Evolutionary conservation across 2,888 invertebrate species (phyloP).

Genomic region (Melinaea marsaeus): DNA sequence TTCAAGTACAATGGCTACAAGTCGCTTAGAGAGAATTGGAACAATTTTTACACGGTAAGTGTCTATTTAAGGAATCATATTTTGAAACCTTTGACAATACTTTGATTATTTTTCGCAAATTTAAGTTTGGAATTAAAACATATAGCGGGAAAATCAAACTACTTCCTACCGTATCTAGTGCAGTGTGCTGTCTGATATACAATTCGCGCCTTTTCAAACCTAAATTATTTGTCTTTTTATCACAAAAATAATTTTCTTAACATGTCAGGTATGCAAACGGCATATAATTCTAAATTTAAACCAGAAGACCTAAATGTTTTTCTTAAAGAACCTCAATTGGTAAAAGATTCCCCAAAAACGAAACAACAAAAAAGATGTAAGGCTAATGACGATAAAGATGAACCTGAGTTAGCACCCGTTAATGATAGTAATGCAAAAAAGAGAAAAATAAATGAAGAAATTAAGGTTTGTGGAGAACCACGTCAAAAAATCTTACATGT

Average conservation of each 20-base stretch:
- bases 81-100: slow-evolving; percentile 6
- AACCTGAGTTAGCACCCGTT: slow-evolving; percentile 33
- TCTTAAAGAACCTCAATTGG: slow-evolving; percentile 49
- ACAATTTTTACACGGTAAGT: slow-evolving; percentile 83
- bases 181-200: not conserved
- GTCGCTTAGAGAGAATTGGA: slow-evolving; percentile 84
- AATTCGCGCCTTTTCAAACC: not conserved
- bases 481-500: slow-evolving; percentile 57
- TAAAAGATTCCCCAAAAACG: slow-evolving; percentile 49
- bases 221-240: not conserved
- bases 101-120: slow-evolving; percentile 9
- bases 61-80: slow-evolving; percentile 9
- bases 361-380: slow-evolving; percentile 46
- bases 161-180: not conserved
- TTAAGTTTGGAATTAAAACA: slow-evolving; percentile 10
- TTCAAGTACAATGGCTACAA: slow-evolving; percentile 77
- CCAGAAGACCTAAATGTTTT: slow-evolving; percentile 51
- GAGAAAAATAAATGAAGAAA: slow-evolving; percentile 45
- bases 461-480: slow-evolving; percentile 48
- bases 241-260: slow-evolving; percentile 12
- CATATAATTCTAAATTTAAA: slow-evolving; percentile 48
- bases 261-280: slow-evolving; percentile 53
- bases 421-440: slow-evolving; percentile 48
- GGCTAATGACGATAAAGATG: slow-evolving; percentile 45
- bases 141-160: slow-evolving; percentile 18